phyloP scores from a whole-genome alignment of 2,888 invertebrate genomes.

The Trachelus stipa region DNA sequence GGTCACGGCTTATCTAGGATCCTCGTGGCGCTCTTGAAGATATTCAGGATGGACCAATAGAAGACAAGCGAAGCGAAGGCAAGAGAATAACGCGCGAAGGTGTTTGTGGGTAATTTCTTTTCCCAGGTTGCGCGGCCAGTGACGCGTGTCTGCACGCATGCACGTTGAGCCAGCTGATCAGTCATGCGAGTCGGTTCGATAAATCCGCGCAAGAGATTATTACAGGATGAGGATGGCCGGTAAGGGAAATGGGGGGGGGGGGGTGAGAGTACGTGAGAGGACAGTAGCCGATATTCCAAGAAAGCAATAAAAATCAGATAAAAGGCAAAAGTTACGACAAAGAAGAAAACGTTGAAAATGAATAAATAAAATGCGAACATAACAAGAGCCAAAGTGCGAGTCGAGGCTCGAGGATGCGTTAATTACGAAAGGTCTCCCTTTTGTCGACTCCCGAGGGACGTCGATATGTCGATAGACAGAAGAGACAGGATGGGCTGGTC shows the following conservation, averaged over 20 bases:
- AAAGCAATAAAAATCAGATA: background rate
- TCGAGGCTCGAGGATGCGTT: background rate
- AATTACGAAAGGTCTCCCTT: background rate
- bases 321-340: too few species aligned
- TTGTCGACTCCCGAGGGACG: background rate
- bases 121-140: background rate
- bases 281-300: background rate
- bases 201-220: background rate
- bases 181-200: background rate
- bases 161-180: background rate
- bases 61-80: background rate
- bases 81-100: background rate
- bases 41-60: background rate
- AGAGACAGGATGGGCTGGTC: slow-evolving; percentile 47
- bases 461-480: background rate
- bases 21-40: background rate
- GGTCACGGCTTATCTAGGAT: background rate
- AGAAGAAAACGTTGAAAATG: background rate
- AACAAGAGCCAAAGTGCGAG: background rate
- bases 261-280: background rate
- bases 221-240: background rate
- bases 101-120: background rate
- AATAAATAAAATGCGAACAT: background rate
- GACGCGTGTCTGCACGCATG: background rate
- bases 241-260: background rate